Evolutionary conservation across 2,888 invertebrate species (phyloP), one percentile per base, ranked within the genome.

Genomic region (Mimachlamys varia): DNA sequence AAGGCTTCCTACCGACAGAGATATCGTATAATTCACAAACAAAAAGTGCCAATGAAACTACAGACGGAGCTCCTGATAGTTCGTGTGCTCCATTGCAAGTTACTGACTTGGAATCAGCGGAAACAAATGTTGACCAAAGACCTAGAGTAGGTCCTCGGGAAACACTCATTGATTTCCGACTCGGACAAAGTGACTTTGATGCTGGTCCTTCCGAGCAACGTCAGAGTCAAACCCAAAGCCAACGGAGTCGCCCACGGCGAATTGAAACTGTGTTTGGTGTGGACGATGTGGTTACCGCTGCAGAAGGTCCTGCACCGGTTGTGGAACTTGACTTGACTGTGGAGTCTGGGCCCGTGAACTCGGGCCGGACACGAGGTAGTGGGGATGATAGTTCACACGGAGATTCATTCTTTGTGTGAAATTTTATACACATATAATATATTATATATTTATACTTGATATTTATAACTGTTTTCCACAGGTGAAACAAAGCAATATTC

Each of bases 391-490:
- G 33, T 12, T 76, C 76, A 33, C 76, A 76, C 33, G 76, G 33
- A 33, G 33, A 76, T 22, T 76, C 76, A 27, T 76, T 76, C 76
- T 76, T 76, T 13, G 76, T 76, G 76, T 76, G 76, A 76, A 76
- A 33, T 33, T 76, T 76, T 76, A 76, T 76, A 76, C 33, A 76
- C 76, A 76, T 33, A 76, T 76, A 76, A 76, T 76, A 76, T 76
- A 76, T 33, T 76, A 76, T 76, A 76, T 76, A 76, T 76, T 76
- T 76, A 76, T 76, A 76, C 76, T 76, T 76, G 27, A 76, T 76
- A 76, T 76, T 76, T 76, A 76, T 76, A 76, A 76, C 76, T 76
- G 27, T 76, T 76, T 76, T 76, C 76, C 76, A 76, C 76, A 33
- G 76, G 76, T 27, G 76, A 76, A 76, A 76, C 27, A 33, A 33